Conservation (phyloP, 2,113 vertebrate genomes). For the Dicentrarchus labrax region DNA sequence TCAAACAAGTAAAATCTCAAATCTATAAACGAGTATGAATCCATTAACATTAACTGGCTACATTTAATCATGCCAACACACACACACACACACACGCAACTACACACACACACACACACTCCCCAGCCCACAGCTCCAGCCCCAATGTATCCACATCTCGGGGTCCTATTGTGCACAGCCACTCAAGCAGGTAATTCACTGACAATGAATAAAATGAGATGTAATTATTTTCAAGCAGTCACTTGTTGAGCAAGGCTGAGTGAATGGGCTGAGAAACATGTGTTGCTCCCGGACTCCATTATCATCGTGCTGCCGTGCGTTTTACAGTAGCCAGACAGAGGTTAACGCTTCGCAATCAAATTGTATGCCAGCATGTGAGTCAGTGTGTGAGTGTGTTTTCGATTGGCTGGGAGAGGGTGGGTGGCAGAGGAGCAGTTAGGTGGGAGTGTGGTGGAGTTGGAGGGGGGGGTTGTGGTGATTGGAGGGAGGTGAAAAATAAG, state of each 20-base stretch:
- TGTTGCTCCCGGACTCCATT: conserved; percentile 73
- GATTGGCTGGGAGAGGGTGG: conserved; percentile 24
- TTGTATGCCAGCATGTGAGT: conserved; percentile 38
- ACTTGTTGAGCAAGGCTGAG: conserved; percentile 77
- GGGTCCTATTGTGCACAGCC: conserved; percentile 65
- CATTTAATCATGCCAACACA: neutral
- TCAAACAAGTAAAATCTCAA: neutral
- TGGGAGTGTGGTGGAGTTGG: conserved; percentile 31
- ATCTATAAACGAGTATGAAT: neutral
- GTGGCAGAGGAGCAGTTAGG: conserved; percentile 32
- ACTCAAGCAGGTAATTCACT: conserved; percentile 79
- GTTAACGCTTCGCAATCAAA: conserved; percentile 70
- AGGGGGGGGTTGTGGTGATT: conserved; percentile 5
- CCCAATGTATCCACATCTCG: conserved; percentile 57
- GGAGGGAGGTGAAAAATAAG: conserved; percentile 69
- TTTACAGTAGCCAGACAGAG: conserved; percentile 69
- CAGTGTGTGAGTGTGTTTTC: conserved; percentile 17
- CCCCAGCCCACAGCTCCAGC: conserved; percentile 25
- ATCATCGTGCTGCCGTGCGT: conserved; percentile 36
- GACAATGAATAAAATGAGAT: conserved; percentile 81
- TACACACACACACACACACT: conserved; percentile 8
- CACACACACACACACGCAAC: conserved; percentile 11
- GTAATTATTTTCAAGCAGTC: conserved; percentile 79
- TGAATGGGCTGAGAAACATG: conserved; percentile 68
- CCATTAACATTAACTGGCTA: neutral